phyloP scores from a whole-genome alignment of 2,113 vertebrate species.

The Lipotes vexillifer region DNA sequence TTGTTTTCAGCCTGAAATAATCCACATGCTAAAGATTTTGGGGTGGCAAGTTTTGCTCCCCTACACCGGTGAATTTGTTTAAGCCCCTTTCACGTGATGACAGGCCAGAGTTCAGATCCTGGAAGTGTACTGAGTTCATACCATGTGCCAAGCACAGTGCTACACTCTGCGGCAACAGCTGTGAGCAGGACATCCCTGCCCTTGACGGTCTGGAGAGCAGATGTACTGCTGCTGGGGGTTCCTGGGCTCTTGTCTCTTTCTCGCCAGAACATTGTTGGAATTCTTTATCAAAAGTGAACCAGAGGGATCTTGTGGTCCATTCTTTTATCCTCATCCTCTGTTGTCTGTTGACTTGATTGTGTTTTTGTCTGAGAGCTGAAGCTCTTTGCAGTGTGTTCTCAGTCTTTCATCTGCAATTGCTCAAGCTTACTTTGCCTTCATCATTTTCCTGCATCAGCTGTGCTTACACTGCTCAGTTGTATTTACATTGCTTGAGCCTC shows the following conservation, averaged over 20 bases:
- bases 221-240: fast-evolving
- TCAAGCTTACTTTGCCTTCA: neutral
- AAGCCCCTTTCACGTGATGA: neutral
- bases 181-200: neutral
- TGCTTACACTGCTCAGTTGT: constrained; percentile 26
- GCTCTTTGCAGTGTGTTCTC: neutral
- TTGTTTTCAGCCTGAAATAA: neutral
- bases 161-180: neutral
- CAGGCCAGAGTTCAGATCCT: neutral
- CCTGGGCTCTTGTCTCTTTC: neutral
- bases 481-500: constrained; percentile 23
- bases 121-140: neutral
- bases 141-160: neutral
- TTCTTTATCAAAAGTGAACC: neutral
- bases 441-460: constrained; percentile 27
- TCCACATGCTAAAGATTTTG: neutral
- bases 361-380: neutral
- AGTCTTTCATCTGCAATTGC: constrained; percentile 1
- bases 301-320: neutral
- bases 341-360: neutral
- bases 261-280: neutral
- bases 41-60: neutral
- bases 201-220: neutral
- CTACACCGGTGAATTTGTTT: neutral
- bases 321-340: neutral